phyloP scores from a whole-genome alignment of 2,113 vertebrate species.

The Aldabrachelys gigantea region DNA sequence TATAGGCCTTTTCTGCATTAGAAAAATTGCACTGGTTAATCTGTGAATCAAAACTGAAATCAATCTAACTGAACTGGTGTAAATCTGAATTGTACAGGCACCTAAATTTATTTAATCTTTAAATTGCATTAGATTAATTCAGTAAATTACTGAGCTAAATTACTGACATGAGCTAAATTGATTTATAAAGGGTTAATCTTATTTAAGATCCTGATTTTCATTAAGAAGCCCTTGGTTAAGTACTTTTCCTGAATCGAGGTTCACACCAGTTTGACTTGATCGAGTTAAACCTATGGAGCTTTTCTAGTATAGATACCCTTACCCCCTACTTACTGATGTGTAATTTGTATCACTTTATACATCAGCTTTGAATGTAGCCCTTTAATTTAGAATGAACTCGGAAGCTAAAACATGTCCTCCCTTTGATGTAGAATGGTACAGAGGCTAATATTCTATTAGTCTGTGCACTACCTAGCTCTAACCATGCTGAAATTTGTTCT shows the following conservation, averaged over 20 bases:
- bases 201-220: background rate
- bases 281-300: background rate
- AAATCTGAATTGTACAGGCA: background rate
- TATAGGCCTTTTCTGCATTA: background rate
- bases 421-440: background rate
- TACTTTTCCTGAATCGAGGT: background rate
- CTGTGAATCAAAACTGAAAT: background rate
- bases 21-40: background rate
- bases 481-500: background rate
- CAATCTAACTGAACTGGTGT: background rate
- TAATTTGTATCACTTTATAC: background rate
- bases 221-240: background rate
- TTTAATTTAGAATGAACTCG: background rate
- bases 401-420: background rate
- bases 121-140: background rate
- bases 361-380: background rate
- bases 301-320: background rate
- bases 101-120: background rate
- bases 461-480: background rate
- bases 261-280: background rate
- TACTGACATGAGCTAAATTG: rapidly evolving
- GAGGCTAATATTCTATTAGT: background rate
- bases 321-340: background rate
- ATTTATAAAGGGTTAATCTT: background rate
- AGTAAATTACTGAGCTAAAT: background rate